Evolutionary conservation across 2,797 vertebrate species (phyloP).

Genomic region (Neostethus bicornis): DNA sequence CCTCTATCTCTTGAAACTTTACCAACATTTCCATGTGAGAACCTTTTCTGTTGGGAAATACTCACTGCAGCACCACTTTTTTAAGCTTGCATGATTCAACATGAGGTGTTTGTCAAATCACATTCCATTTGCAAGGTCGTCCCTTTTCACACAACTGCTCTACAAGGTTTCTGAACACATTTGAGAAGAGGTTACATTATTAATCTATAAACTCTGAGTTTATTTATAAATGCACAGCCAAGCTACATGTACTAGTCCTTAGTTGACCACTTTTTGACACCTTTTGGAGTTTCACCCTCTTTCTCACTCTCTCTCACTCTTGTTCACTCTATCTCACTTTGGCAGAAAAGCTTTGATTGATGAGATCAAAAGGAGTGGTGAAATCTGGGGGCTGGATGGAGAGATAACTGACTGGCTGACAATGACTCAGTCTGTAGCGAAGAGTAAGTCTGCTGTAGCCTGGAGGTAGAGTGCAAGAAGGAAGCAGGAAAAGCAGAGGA

Average conservation of each 20-base stretch:
- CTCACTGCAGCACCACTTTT: conserved; percentile 34
- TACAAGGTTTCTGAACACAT: conserved; percentile 60
- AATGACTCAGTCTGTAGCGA: conserved; percentile 74
- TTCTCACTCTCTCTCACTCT: conserved; percentile 36
- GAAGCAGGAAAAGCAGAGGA: conserved; percentile 33
- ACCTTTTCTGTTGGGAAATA: conserved; percentile 37
- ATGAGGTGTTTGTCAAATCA: conserved; percentile 34
- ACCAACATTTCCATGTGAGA: conserved; percentile 39
- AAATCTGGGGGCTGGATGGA: conserved; percentile 74
- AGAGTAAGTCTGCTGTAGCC: conserved; percentile 63
- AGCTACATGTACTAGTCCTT: conserved; percentile 52
- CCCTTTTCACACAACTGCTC: conserved; percentile 43
- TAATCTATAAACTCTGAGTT: conserved; percentile 65
- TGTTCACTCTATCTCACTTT: conserved; percentile 36
- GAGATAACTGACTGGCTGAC: conserved; percentile 76
- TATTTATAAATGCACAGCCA: conserved; percentile 43
- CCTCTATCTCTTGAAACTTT: conserved; percentile 33
- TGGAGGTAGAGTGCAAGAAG: conserved; percentile 47
- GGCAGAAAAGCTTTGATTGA: conserved; percentile 70
- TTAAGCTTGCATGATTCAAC: conserved; percentile 52
- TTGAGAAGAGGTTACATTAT: conserved; percentile 63
- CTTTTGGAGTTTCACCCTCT: conserved; percentile 45
- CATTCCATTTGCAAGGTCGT: conserved; percentile 48
- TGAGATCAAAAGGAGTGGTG: conserved; percentile 71
- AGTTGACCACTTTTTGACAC: conserved; percentile 67